These are phyloP conservation scores for Centropristis striata DNA, from an alignment of 2,113 vertebrate genomes.

Conservation along the genomic window DNA sequence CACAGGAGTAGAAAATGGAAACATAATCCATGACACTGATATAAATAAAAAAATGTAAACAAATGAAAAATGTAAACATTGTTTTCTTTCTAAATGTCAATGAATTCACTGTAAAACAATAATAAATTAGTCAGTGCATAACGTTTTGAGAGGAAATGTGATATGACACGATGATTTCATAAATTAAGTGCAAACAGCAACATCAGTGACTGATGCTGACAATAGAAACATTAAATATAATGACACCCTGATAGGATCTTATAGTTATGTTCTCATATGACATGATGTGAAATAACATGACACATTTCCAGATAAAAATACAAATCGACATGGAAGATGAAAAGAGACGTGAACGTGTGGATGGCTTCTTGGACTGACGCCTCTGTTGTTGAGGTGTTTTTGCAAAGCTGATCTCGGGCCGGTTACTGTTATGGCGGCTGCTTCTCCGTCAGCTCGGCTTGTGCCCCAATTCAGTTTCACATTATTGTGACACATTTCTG, in stretches of 20 bases:
- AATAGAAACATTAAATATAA: slow-evolving; percentile 5
- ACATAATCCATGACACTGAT: slow-evolving; percentile 65
- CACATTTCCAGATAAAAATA: slow-evolving; percentile 35
- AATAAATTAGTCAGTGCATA: slow-evolving; percentile 74
- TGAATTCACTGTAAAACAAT: slow-evolving; percentile 44
- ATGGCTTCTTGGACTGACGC: slow-evolving; percentile 38
- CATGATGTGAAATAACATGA: slow-evolving; percentile 36
- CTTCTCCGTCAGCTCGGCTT: not conserved
- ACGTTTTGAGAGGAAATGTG: slow-evolving; percentile 26
- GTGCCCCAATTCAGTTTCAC: slow-evolving; percentile 25
- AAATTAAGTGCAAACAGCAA: slow-evolving; percentile 64
- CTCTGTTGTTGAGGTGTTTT: slow-evolving; percentile 38
- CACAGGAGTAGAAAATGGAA: slow-evolving; percentile 73
- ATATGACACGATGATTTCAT: slow-evolving; percentile 54
- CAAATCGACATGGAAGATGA: slow-evolving; percentile 29
- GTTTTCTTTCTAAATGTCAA: slow-evolving; percentile 27
- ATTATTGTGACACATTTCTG: slow-evolving; percentile 12
- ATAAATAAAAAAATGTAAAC: slow-evolving; percentile 68
- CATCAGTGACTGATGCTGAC: slow-evolving; percentile 8
- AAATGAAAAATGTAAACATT: slow-evolving; percentile 76
- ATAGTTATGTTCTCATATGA: slow-evolving; percentile 27
- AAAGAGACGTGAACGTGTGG: not conserved
- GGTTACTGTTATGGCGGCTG: slow-evolving; percentile 27
- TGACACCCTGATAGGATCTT: slow-evolving; percentile 57
- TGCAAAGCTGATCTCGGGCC: slow-evolving; percentile 46